Conservation (phyloP, 1,140 invertebrate species). For the Ericerus pela region DNA sequence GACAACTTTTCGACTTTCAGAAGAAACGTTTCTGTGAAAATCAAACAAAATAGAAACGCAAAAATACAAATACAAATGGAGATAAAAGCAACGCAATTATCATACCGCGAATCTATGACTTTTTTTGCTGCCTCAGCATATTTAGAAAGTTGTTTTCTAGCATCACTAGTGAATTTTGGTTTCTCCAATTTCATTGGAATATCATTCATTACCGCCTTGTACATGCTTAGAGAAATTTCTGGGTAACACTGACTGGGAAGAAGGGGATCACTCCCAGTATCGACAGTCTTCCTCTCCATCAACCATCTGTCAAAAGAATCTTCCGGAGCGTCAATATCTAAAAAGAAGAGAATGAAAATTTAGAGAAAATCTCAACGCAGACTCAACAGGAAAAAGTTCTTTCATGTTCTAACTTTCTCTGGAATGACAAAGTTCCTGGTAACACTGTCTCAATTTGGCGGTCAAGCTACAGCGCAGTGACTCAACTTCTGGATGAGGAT, state of each 20-base stretch:
- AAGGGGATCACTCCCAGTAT: slow-evolving; percentile 72
- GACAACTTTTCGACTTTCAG: slow-evolving; percentile 88
- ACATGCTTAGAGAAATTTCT: slow-evolving; percentile 88
- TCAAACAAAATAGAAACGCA: no score
- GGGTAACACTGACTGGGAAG: slow-evolving; percentile 80
- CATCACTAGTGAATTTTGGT: slow-evolving; percentile 89
- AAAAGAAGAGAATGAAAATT: background rate
- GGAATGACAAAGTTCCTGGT: slow-evolving; percentile 85
- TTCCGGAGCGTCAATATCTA: slow-evolving; percentile 80
- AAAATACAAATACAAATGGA: no score
- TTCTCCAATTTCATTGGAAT: slow-evolving; percentile 89
- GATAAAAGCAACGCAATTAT: slow-evolving; percentile 15
- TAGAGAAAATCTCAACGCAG: background rate
- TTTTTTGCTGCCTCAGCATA: slow-evolving; percentile 95
- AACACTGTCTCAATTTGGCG: slow-evolving; percentile 72
- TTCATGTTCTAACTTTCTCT: slow-evolving; percentile 48
- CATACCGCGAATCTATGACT: slow-evolving; percentile 73
- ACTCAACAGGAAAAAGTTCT: background rate
- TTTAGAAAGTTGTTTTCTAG: slow-evolving; percentile 83
- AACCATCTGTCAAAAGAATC: slow-evolving; percentile 95
- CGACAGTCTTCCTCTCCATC: slow-evolving; percentile 85
- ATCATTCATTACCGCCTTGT: slow-evolving; percentile 95
- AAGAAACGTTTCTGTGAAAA: slow-evolving; percentile 55
- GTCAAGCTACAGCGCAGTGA: slow-evolving; percentile 58
- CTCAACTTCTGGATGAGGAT: slow-evolving; percentile 86